These are phyloP conservation scores for Oegoconia quadripuncta DNA, from an alignment of 2,888 invertebrate species.

Conservation along the genomic window DNA sequence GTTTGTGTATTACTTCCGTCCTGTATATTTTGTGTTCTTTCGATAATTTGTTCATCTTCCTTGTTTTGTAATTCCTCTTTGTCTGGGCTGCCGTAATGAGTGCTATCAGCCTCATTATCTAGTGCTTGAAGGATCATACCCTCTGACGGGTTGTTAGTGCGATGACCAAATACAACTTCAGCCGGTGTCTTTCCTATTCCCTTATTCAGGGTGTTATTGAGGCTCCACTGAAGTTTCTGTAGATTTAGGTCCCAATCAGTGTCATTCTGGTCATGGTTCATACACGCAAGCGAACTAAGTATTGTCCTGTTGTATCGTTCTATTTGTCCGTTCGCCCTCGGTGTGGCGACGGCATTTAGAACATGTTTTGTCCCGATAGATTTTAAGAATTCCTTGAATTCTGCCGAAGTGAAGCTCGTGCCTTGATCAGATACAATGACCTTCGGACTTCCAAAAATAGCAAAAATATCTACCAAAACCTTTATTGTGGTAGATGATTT, in stretches of 20 bases:
- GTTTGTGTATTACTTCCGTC: no score
- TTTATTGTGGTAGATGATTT: constrained; percentile 2
- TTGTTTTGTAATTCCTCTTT: no score
- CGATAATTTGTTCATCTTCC: no score
- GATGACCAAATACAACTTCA: neutral
- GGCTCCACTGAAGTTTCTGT: constrained; percentile 14
- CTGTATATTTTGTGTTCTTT: no score
- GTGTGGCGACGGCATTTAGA: constrained; percentile 1
- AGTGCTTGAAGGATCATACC: no score
- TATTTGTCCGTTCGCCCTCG: neutral
- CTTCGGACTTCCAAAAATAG: constrained; percentile 16
- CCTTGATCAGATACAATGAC: constrained; percentile 13
- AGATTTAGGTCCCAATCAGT: constrained; percentile 8
- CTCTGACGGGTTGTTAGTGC: no score
- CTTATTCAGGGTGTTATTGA: constrained; percentile 18
- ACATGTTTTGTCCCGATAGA: constrained; percentile 15
- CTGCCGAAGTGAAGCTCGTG: constrained; percentile 12
- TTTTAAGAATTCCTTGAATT: constrained; percentile 16
- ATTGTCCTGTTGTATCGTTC: constrained; percentile 9
- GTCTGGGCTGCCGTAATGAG: no score
- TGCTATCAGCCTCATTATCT: no score
- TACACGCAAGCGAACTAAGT: constrained; percentile 1
- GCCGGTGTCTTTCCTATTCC: constrained; percentile 4
- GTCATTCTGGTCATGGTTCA: constrained; percentile 2
- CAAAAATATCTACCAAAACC: constrained; percentile 11